Percentiles rank a stretch among this genome's conserved stretches.
phyloP scores from a whole-genome alignment of 2,797 vertebrate genomes.

The Gobio occitaniae region DNA sequence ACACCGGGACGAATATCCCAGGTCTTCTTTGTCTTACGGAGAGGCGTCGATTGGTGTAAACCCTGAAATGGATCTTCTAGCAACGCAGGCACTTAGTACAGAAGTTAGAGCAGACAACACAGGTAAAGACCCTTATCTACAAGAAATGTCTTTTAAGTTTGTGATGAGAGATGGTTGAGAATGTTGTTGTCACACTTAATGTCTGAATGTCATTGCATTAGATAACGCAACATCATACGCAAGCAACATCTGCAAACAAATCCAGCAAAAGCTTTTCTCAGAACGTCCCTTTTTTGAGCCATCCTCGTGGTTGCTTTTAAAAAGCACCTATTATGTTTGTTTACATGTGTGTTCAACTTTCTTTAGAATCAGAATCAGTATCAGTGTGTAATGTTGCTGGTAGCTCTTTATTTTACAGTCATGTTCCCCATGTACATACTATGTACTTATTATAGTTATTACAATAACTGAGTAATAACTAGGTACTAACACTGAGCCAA shows the following conservation, averaged over 20 bases:
- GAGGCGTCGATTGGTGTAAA: slow-evolving; percentile 76
- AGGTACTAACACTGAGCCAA: no score
- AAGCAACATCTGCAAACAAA: background rate
- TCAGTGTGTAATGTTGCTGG: no score
- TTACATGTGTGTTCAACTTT: background rate
- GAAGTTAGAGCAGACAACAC: slow-evolving; percentile 78
- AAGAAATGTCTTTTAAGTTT: background rate
- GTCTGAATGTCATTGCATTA: background rate
- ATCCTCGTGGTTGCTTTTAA: background rate
- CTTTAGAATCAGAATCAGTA: no score
- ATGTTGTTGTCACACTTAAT: slow-evolving; percentile 3
- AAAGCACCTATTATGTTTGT: background rate
- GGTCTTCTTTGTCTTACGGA: slow-evolving; percentile 68
- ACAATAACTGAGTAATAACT: no score
- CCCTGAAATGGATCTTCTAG: slow-evolving; percentile 82
- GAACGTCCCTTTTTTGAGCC: background rate
- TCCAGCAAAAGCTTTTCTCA: background rate
- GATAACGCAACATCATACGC: background rate
- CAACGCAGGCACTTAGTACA: slow-evolving; percentile 61
- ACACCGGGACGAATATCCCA: slow-evolving; percentile 72
- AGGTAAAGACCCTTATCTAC: slow-evolving; percentile 75
- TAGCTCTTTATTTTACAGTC: no score
- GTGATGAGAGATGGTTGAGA: background rate
- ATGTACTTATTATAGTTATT: no score
- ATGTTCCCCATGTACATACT: no score